Base-by-base conservation (phyloP, 2,888 invertebrate species). In the Caenorhabditis parvicauda region DNA sequence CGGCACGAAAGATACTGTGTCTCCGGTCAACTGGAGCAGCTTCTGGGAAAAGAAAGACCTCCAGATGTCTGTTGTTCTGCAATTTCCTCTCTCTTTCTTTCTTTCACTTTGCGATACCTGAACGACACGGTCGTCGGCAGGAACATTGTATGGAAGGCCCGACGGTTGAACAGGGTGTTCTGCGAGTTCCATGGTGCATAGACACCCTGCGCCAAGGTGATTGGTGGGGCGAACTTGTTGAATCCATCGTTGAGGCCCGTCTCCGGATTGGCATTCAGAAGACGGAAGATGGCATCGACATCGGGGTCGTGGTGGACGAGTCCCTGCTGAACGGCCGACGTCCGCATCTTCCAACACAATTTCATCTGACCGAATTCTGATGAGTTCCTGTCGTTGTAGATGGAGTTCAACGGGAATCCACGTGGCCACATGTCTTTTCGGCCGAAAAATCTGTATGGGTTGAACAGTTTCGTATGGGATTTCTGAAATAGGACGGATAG, bases 161-260 rank as follows among this genome's bases (percentile, higher is more conserved):
- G 47, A 14, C 57, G 50, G 38, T 65, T 58, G 59, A 72, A 72
- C 0, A 72, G 47, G 5, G 72, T 72, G 39, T 72, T 71, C 43
- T 69, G 72, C 0, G 69, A 69, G 35, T 72, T 72, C 64, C 65
- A 69, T 9, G 72, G 72, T 12, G 72, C 48, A 46, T 64, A 70
- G 0, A 62, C 62, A 22, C 66, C 64, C 9, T 52, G 51, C 2
- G 58, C 62, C 7, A 71, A 35, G 2, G 54, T 43, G 28, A 71
- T 59, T 1, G 68, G 67, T 6, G 71, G 65, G 0, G 67, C 63
- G 50, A 63, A 59, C n/a, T 53, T 39, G 35, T 59, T 63, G 58
- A 71, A 71, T 17, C 37, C 25, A 1, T 57, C 58, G 22, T 67
- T 42, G 5, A 67, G 38, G 0, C 68, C 71, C 22, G 39, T 55